Conservation (phyloP, 2,113 vertebrate genomes). For the Tachycineta bicolor region DNA sequence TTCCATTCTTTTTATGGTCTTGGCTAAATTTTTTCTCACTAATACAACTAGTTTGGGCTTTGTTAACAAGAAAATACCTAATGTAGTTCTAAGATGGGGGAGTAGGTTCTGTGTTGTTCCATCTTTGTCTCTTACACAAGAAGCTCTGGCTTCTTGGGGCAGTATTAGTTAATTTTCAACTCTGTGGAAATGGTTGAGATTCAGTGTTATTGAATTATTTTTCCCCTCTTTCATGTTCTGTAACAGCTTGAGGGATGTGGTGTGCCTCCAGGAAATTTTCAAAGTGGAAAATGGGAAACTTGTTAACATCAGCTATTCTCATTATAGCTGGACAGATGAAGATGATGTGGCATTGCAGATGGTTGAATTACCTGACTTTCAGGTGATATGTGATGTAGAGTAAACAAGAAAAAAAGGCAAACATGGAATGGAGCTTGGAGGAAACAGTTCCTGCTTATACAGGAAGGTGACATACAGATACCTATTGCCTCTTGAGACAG, state of each 20-base stretch:
- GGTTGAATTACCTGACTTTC: not conserved
- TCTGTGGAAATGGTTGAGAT: not conserved
- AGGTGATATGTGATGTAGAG: fast-evolving
- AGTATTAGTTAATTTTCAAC: not conserved
- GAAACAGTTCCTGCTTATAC: not conserved
- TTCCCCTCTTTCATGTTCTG: not conserved
- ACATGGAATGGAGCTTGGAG: not conserved
- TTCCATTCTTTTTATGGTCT: not conserved
- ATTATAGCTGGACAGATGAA: not conserved
- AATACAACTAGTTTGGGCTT: not conserved
- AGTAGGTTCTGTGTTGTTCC: not conserved
- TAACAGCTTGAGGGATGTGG: not conserved
- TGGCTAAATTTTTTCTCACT: not conserved
- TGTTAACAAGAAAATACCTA: not conserved
- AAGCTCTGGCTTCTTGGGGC: not conserved
- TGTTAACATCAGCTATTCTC: not conserved
- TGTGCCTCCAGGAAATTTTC: not conserved
- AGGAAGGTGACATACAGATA: not conserved
- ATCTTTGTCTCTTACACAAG: not conserved
- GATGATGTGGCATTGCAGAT: not conserved
- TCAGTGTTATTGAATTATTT: not conserved
- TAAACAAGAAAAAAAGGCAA: not conserved
- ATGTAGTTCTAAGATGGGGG: not conserved
- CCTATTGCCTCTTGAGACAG: not conserved
- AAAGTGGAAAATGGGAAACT: not conserved